Conservation (phyloP, 2,113 vertebrate species). For the Gallinago undulata region DNA sequence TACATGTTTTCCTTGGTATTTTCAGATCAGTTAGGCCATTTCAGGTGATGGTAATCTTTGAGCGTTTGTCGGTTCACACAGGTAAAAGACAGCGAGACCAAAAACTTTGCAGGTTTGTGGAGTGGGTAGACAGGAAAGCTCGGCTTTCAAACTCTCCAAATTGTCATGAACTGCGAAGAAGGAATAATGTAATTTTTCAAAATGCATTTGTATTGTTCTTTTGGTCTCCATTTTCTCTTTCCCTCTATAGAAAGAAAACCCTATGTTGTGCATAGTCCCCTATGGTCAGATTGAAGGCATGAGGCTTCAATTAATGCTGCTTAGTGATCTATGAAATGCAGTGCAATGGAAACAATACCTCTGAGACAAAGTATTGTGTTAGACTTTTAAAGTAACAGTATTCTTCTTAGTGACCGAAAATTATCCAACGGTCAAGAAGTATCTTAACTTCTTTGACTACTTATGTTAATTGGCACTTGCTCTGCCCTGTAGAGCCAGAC, state of each 20-base stretch:
- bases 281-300: neutral
- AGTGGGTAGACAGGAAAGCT: neutral
- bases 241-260: neutral
- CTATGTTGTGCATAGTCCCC: neutral
- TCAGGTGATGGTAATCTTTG: neutral
- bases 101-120: neutral
- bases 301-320: neutral
- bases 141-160: neutral
- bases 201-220: neutral
- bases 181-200: neutral
- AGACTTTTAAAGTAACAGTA: neutral
- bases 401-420: neutral
- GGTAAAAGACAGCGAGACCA: neutral
- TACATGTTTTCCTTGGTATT: neutral
- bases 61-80: neutral
- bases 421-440: neutral
- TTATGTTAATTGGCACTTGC: neutral
- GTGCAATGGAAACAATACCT: neutral
- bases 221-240: neutral
- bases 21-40: neutral
- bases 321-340: constrained; percentile 12
- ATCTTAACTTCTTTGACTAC: neutral
- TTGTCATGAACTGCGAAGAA: neutral
- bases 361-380: neutral
- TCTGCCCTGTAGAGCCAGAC: neutral